A percentile compares a stretch with the other conserved stretches of the same genome.
phyloP scores from a whole-genome alignment of 2,113 vertebrate genomes.

The Cheilinus undulatus region DNA sequence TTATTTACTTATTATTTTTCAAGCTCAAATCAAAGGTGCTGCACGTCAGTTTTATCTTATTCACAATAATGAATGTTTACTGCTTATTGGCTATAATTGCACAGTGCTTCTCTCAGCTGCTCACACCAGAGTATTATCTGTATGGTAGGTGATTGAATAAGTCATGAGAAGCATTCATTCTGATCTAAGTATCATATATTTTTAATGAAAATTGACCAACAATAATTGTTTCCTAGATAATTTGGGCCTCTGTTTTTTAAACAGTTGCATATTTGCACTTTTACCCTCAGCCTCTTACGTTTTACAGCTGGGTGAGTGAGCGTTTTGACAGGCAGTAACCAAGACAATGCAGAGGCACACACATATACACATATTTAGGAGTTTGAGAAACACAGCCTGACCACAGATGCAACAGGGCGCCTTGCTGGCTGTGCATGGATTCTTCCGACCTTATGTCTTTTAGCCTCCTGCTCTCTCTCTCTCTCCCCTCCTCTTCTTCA shows the following conservation, averaged over 20 bases:
- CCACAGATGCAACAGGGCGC: slow-evolving; percentile 62
- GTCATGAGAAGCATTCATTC: no score
- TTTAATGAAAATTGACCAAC: no score
- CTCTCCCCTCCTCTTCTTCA: not conserved
- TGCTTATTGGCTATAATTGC: no score
- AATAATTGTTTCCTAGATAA: no score
- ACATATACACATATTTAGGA: slow-evolving; percentile 18
- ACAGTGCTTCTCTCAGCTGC: no score
- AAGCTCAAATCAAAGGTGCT: no score
- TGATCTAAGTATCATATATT: no score
- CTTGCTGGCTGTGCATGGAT: slow-evolving; percentile 1
- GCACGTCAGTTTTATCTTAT: no score
- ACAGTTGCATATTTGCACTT: not conserved
- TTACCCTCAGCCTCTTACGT: slow-evolving; percentile 1
- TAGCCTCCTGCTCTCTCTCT: not conserved
- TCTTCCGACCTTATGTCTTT: slow-evolving; percentile 18
- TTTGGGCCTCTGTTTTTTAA: slow-evolving; percentile 10
- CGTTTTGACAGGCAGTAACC: slow-evolving; percentile 41
- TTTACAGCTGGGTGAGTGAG: not conserved
- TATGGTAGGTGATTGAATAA: no score
- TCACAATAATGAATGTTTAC: no score
- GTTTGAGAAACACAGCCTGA: slow-evolving; percentile 61
- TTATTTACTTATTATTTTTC: no score
- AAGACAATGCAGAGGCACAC: slow-evolving; percentile 35
- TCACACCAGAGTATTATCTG: no score